These are phyloP conservation scores for Sparidentex hasta DNA, from an alignment of 2,797 vertebrate species.

Conservation along the genomic window DNA sequence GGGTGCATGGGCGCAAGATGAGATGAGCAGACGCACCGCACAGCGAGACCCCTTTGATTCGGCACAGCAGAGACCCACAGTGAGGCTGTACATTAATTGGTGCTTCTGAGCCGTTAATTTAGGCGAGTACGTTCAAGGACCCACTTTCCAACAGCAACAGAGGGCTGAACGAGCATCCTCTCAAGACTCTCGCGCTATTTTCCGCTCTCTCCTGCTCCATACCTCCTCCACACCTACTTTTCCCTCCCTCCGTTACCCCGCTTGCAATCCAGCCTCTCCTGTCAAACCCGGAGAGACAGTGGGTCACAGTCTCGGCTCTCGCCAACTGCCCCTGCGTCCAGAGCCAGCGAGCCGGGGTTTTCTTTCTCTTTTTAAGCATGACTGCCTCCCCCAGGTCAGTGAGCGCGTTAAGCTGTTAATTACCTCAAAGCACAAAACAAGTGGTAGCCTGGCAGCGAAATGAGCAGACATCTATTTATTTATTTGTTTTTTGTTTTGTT, in stretches of 20 bases:
- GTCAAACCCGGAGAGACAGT: slow-evolving; percentile 36
- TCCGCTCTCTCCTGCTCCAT: slow-evolving; percentile 23
- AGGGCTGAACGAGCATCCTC: slow-evolving; percentile 59
- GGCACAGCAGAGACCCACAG: slow-evolving; percentile 65
- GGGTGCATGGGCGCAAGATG: slow-evolving; percentile 47
- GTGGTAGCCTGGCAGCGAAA: slow-evolving; percentile 65
- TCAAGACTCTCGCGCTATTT: slow-evolving; percentile 53
- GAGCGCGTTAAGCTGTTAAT: slow-evolving; percentile 80
- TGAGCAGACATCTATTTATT: slow-evolving; percentile 34
- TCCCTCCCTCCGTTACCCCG: slow-evolving; percentile 33
- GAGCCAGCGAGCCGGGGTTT: slow-evolving; percentile 57
- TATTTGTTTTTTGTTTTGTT: background rate
- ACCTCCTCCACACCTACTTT: slow-evolving; percentile 7
- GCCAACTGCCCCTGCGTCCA: slow-evolving; percentile 45
- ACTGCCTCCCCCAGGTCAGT: slow-evolving; percentile 75
- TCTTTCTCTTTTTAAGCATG: slow-evolving; percentile 69
- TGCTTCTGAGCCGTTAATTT: slow-evolving; percentile 79
- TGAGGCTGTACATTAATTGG: slow-evolving; percentile 79
- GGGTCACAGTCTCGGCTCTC: slow-evolving; percentile 55
- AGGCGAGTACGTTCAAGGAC: slow-evolving; percentile 70
- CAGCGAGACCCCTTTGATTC: slow-evolving; percentile 79
- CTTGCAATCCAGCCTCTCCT: slow-evolving; percentile 47
- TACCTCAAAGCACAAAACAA: slow-evolving; percentile 77
- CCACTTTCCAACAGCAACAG: slow-evolving; percentile 66
- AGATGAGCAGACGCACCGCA: slow-evolving; percentile 76